Evolutionary conservation across 1,140 invertebrate species (phyloP).

Genomic region (Oedothorax gibbosus): DNA sequence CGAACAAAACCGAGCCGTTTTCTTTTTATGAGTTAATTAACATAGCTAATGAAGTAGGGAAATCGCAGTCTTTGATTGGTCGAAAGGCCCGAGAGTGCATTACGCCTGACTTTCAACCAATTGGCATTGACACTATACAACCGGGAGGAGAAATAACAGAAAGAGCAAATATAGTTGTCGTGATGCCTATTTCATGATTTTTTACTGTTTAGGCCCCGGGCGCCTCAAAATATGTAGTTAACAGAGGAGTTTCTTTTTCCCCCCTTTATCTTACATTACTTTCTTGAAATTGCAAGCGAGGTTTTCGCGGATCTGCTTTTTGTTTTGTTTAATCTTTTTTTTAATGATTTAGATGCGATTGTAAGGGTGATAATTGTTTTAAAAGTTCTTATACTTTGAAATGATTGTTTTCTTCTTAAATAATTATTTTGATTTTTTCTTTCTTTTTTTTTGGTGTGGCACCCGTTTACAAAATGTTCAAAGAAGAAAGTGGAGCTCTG

Average conservation of each 20-base stretch:
- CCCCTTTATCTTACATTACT: background rate
- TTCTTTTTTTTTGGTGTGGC: too few species aligned
- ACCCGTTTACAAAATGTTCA: too few species aligned
- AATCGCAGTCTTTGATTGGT: conserved; percentile 45
- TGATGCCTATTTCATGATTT: conserved; percentile 23
- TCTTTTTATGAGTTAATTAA: conserved; percentile 56
- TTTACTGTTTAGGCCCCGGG: conserved; percentile 26
- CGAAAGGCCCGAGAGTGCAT: conserved; percentile 35
- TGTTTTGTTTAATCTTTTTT: too few species aligned
- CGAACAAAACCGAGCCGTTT: conserved; percentile 19
- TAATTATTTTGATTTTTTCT: too few species aligned
- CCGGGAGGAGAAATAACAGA: conserved; percentile 47
- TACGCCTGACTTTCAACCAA: conserved; percentile 47
- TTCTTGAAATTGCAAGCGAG: background rate
- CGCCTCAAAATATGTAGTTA: conserved; percentile 30
- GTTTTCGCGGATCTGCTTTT: too few species aligned
- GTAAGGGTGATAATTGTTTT: too few species aligned
- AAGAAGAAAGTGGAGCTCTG: too few species aligned
- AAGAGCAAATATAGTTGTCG: conserved; percentile 58
- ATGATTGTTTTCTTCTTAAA: too few species aligned
- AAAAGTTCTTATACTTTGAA: too few species aligned
- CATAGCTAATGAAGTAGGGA: conserved; percentile 56
- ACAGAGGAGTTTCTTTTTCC: conserved; percentile 3
- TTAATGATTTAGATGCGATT: too few species aligned
- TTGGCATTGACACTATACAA: conserved; percentile 56